Evolutionary conservation across 2,888 invertebrate species (phyloP), one percentile per base, ranked within the genome.

Genomic region (Coelinius sp.): DNA sequence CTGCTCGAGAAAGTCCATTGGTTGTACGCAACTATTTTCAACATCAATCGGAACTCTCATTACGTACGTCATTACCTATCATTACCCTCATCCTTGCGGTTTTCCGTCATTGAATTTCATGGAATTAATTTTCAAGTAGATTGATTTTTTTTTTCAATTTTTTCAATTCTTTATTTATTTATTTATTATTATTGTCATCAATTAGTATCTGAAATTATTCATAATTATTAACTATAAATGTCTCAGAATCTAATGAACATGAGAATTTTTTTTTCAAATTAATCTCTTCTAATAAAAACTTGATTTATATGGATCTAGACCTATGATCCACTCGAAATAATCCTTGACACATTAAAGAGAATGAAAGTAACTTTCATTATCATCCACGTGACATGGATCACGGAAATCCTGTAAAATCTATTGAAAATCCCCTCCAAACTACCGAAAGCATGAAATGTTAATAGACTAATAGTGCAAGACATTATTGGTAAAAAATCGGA

Each of bases 1-100:
- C 82, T 79, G 71, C 69, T 80, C 78, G 81, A 81, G 84, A 84
- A 84, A 85, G 85, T 83, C 77, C 76, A 79, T 81, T 78, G 73
- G 70, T 74, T 73, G 72, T 78, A 79, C 73, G 71, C 74, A 70
- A 75, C 71, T 69, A 72, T 73, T 78, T 75, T 77, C 71, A 68
- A 63, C 69, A 71, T 68, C 53, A 69, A 14, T 24, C 20, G 7
- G 20, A 24, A 66, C 66, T 59, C 22, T 75, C 73, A 77, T 78
- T 76, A 70, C 70, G 65, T 63, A 71, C 62, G 35, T 70, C 68
- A 38, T 78, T 75, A 77, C 31, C 59, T 35, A 59, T 59, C 59
- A 63, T 63, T 63, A 63, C 24, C 41, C 24, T 59, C 17, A 59
- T 59, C 31, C 31, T 59, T 27, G 20, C 35, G 59, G 35, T 35